phyloP scores from a whole-genome alignment of 2,888 invertebrate genomes.

The Drosophila cognata region DNA sequence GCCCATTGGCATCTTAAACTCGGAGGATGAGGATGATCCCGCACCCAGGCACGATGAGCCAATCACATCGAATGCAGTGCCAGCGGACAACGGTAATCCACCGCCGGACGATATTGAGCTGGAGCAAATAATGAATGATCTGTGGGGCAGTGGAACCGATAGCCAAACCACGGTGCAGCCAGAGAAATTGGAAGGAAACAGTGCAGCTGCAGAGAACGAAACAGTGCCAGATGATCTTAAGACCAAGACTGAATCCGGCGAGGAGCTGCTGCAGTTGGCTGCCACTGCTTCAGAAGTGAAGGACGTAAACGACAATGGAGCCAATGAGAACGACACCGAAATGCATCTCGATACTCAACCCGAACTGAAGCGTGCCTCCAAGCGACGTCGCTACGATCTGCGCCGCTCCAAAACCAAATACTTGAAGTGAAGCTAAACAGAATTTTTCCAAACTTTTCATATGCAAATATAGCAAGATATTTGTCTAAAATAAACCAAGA shows the following conservation, averaged over 20 bases:
- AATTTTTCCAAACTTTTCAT: background rate
- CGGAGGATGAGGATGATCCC: constrained; percentile 53
- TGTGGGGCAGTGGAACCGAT: constrained; percentile 34
- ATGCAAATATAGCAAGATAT: background rate
- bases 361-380: constrained; percentile 1
- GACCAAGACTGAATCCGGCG: background rate
- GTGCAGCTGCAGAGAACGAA: background rate
- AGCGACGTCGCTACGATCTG: constrained; percentile 56
- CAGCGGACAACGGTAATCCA: background rate
- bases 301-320: background rate
- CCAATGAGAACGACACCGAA: background rate
- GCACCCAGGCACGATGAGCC: background rate
- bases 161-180: background rate
- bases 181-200: background rate
- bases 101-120: constrained; percentile 37
- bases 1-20: constrained; percentile 53
- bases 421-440: background rate
- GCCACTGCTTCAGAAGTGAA: constrained; percentile 2
- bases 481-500: background rate
- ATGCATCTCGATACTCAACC: constrained; percentile 17
- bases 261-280: constrained; percentile 6
- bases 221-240: background rate
- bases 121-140: constrained; percentile 55
- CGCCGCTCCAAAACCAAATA: constrained; percentile 46
- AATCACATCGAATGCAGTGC: background rate